Base-by-base conservation (phyloP, 2,888 invertebrate genomes). In the Dendrolimus houi region DNA sequence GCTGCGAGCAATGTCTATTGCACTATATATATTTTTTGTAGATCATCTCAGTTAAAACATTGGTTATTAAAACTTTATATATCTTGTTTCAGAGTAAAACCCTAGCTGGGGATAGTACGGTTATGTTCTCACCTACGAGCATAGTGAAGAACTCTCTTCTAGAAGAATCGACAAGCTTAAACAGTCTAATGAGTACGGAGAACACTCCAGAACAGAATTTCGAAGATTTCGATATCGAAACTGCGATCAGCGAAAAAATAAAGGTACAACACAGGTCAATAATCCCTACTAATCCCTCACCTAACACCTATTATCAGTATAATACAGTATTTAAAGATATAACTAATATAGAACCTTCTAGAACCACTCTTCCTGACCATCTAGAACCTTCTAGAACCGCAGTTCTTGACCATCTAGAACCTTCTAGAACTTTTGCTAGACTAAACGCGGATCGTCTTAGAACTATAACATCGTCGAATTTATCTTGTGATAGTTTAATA, bases 51-150 rank as follows among this genome's bases (percentile, higher is more conserved):
- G 47, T 47, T 12, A 47, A 9, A 10, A 47, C 29, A 29, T 29
- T 29, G 29, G 29, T 29, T 29, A 29, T 29, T 29, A 29, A 29
- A 29, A 29, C 29, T 29, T 29, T 29, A 47, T 12, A 8, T 47
- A 47, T 47, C 8, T 47, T 78, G 68, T 94, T 94, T 55, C 92
- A 96, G 96, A 97, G 97, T 82, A 97, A 97, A 92, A 95, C 96
- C 57, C 85, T 97, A 71, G 94, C 93, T 13, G 94, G 94, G 7
- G 95, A 95, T 74, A 93, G 94, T 52, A 96, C 96, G 56, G 94
- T 95, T 9, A 85, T 96, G 69, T 97, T 97, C 80, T 97, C 97
- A 0, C 97, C 98, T 0, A 95, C 97, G 1, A 96, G 96, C 17
- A 96, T 98, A 64, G 93, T 97, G 71, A 96, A 96, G 75, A 95